These are phyloP conservation scores for Metellina segmentata DNA, from an alignment of 2,888 invertebrate genomes.

Conservation along the genomic window DNA sequence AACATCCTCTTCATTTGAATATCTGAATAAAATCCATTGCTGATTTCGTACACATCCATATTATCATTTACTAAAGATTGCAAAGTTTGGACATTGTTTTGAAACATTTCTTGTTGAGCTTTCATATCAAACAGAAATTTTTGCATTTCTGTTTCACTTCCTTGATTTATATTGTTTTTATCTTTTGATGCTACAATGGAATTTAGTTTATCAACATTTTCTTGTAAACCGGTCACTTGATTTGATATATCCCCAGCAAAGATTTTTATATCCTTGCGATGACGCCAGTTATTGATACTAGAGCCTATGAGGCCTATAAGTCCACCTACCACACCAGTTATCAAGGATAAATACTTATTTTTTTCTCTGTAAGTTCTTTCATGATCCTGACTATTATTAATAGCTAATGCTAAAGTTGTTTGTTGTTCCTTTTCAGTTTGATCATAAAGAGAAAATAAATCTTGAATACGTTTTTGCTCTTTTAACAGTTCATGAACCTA, in stretches of 20 bases:
- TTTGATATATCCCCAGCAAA: conserved; percentile 53
- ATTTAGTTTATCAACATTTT: conserved; percentile 30
- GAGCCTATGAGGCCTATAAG: conserved; percentile 61
- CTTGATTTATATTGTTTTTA: not conserved
- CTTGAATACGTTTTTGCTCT: conserved; percentile 59
- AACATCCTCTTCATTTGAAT: conserved; percentile 21
- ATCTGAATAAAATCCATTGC: not conserved
- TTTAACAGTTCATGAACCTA: conserved; percentile 68
- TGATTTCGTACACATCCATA: not conserved
- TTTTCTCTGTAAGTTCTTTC: conserved; percentile 70
- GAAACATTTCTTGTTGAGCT: conserved; percentile 26
- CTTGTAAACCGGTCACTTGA: conserved; percentile 46
- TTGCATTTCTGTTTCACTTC: not conserved
- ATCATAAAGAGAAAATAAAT: conserved; percentile 52
- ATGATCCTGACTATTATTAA: conserved; percentile 69
- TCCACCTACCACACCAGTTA: conserved; percentile 65
- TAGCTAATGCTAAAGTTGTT: conserved; percentile 54
- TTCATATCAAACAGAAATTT: conserved; percentile 18
- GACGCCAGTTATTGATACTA: conserved; percentile 67
- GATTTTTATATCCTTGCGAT: conserved; percentile 63
- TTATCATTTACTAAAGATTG: conserved; percentile 32
- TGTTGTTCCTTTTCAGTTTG: conserved; percentile 64
- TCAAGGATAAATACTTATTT: conserved; percentile 65
- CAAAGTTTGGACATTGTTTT: conserved; percentile 20
- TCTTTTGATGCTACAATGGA: not conserved